Percentiles rank a stretch among this genome's conserved stretches.
phyloP scores from a whole-genome alignment of 1,140 invertebrate species.

The Ctenoplectra terminalis region DNA sequence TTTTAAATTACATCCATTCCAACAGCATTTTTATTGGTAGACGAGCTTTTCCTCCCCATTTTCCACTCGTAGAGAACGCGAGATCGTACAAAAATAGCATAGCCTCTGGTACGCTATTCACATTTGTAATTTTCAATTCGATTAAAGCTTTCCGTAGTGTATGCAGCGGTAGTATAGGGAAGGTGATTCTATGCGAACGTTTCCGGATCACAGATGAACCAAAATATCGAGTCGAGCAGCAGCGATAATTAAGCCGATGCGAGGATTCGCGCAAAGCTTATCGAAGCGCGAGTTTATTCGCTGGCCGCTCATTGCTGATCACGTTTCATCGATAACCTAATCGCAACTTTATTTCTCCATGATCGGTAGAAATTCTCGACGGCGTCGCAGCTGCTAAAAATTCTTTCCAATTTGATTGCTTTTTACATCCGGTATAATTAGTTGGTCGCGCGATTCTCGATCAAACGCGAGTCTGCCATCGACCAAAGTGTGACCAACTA shows the following conservation, averaged over 20 bases:
- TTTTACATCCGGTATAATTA: no score
- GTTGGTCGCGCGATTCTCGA: neutral
- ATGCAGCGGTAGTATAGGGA: no score
- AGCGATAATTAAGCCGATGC: neutral
- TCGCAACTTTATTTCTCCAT: neutral
- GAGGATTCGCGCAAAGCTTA: neutral
- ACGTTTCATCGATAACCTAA: neutral
- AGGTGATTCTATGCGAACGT: no score
- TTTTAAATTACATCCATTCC: no score
- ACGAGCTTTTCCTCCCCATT: no score
- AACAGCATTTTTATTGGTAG: no score
- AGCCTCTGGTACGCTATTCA: neutral
- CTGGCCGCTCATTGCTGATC: neutral
- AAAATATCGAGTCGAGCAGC: neutral
- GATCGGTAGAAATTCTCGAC: neutral
- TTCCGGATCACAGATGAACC: no score
- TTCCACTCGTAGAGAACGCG: neutral
- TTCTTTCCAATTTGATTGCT: no score
- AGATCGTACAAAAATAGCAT: neutral
- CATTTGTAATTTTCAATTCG: neutral
- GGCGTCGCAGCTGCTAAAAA: no score
- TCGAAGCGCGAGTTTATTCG: neutral
- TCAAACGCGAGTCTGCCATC: no score
- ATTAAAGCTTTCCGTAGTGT: no score
- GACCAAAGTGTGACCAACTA: neutral